These are phyloP conservation scores for Caenorhabditis angaria DNA, from an alignment of 2,888 invertebrate species.

Conservation along the genomic window DNA sequence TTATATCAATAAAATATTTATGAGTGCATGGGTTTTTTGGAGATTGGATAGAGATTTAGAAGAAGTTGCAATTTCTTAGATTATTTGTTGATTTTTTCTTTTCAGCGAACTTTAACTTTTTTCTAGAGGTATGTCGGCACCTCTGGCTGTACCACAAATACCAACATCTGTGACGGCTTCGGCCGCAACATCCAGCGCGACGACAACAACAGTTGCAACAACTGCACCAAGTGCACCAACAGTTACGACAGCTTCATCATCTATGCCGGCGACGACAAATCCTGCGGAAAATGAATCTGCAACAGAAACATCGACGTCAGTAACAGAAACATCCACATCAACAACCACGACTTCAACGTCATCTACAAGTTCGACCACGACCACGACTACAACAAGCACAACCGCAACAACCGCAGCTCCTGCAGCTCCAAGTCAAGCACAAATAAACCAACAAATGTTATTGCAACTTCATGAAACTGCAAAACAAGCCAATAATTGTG, in stretches of 20 bases:
- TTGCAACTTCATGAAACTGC: conserved; percentile 20
- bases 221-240: not conserved
- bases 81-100: not conserved
- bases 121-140: not conserved
- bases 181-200: conserved; percentile 1
- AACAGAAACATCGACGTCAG: not conserved
- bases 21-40: conserved; percentile 14
- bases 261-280: conserved; percentile 3
- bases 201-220: not conserved
- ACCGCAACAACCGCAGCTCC: conserved; percentile 10
- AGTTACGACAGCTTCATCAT: not conserved
- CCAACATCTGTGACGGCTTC: not conserved
- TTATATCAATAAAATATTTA: conserved; percentile 19
- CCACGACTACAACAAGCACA: not conserved
- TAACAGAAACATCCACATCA: conserved; percentile 7
- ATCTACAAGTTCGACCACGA: conserved; percentile 9
- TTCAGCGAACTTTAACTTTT: not conserved
- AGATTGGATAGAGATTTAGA: too few species aligned
- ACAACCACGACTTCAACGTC: conserved; percentile 6
- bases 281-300: too few species aligned
- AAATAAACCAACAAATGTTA: not conserved
- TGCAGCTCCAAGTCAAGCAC: not conserved
- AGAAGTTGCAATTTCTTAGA: not conserved
- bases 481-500: conserved; percentile 37
- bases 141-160: not conserved